Percentiles rank a stretch among this genome's conserved stretches.
Conservation (phyloP, 2,113 vertebrate species). For the Bostrychus sinensis region DNA sequence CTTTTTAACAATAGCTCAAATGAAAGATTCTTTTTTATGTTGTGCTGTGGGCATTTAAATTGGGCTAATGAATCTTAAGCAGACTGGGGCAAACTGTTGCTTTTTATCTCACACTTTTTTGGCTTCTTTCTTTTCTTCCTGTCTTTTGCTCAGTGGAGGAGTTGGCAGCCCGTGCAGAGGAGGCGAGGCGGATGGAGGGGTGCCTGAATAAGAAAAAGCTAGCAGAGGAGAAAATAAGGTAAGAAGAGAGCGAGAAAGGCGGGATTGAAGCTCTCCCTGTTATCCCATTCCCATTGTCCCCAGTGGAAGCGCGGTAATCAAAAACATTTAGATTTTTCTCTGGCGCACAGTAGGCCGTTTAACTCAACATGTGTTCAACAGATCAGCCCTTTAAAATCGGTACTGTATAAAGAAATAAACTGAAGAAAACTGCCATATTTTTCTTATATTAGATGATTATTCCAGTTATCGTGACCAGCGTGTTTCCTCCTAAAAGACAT, state of each 20-base stretch:
- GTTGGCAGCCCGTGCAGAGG: constrained; percentile 69
- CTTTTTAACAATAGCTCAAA: constrained; percentile 18
- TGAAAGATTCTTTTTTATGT: constrained; percentile 10
- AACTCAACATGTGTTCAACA: constrained; percentile 59
- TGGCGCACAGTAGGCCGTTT: constrained; percentile 53
- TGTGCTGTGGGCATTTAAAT: constrained; percentile 22
- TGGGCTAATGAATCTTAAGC: constrained; percentile 39
- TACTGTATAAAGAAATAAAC: constrained; percentile 17
- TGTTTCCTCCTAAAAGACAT: not conserved
- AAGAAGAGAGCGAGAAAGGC: constrained; percentile 36
- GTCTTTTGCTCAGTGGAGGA: constrained; percentile 63
- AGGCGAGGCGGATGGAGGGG: constrained; percentile 67
- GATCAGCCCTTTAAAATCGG: constrained; percentile 41
- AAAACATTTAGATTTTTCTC: constrained; percentile 58
- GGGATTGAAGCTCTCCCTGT: constrained; percentile 52
- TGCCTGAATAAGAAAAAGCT: constrained; percentile 66
- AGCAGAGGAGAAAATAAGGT: constrained; percentile 75
- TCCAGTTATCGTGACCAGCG: not conserved
- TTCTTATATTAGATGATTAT: not conserved
- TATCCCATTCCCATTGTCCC: constrained; percentile 51
- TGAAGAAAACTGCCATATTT: not conserved
- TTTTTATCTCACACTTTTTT: constrained; percentile 36
- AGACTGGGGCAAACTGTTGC: constrained; percentile 56
- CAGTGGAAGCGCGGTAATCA: constrained; percentile 59
- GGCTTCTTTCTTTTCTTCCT: constrained; percentile 24